Base-by-base conservation (phyloP, 2,797 vertebrate genomes). In the Phrynocephalus guinanensis region DNA sequence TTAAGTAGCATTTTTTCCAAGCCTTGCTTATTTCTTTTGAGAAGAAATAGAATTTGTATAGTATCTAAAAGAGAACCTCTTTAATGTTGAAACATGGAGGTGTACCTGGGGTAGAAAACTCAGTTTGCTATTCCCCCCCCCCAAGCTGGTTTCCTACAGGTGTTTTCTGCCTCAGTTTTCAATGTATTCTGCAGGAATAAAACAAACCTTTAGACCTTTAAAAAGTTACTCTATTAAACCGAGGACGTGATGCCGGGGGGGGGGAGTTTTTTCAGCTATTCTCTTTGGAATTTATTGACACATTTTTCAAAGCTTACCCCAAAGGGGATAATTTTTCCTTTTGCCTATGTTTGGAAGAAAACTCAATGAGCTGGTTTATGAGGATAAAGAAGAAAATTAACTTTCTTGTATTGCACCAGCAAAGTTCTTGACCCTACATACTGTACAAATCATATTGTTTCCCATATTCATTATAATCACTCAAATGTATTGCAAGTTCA, bases 291-390 rank as follows among this genome's bases (percentile, higher is more conserved):
- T 80, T 44, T 80, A 86, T 71, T 63, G 67, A 72, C 24, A 72
- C 5, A 7, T 63, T 60, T 86, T 67, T 86, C 67, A 86, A 72
- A 80, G 77, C 38, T 82, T 67, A 56, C 56, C 70, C 68, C n/a
- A 66, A 66, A 50, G 78, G 63, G 48, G 26, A 71, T 71, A 56
- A 83, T 77, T 78, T 56, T 70, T 63, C 7, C 52, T 79, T 63
- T 73, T 76, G 66, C 56, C 48, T 79, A 82, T 52, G 71, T 33
- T 86, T 86, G 85, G 5, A 48, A 86, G 85, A 73, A 86, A 81
- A 73, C 70, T 81, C 79, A 73, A 63, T 73, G 56, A 81, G 28
- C 56, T 80, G 85, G 68, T 81, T 86, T 72, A 72, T 81, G 50
- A 72, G 50, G n/a, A 56, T 28, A 80, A 68, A 68, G 52, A 73